These are phyloP conservation scores for Melanargia galathea DNA, from an alignment of 2,888 invertebrate genomes.

Conservation along the genomic window DNA sequence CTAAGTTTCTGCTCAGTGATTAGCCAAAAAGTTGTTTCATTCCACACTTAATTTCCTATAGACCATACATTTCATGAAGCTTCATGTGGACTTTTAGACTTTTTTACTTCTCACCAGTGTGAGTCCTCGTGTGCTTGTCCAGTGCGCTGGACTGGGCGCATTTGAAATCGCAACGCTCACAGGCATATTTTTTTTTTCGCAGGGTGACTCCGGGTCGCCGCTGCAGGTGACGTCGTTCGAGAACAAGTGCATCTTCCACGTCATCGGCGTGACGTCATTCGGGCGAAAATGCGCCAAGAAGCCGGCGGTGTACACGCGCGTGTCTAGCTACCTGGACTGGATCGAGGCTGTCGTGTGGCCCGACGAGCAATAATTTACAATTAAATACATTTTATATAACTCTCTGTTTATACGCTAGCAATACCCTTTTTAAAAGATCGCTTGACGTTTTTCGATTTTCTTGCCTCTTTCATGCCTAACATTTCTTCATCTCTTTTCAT, in stretches of 20 bases:
- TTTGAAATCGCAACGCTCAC: neutral
- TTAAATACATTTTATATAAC: no score
- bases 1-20: no score
- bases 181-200: conserved; percentile 30
- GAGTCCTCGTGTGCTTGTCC: neutral
- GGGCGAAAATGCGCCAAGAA: conserved; percentile 77
- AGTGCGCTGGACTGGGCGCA: neutral
- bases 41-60: no score
- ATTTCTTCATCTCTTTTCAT: no score
- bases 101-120: neutral
- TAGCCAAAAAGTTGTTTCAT: no score
- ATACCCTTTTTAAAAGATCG: no score
- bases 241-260: conserved; percentile 81
- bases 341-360: conserved; percentile 84
- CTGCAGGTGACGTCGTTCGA: conserved; percentile 78
- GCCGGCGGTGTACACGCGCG: conserved; percentile 82
- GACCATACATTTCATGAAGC: no score
- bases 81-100: no score
- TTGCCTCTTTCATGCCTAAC: no score
- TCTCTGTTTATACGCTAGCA: no score
- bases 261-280: conserved; percentile 83
- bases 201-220: conserved; percentile 90
- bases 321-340: conserved; percentile 81
- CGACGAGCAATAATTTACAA: conserved; percentile 49
- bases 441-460: no score